Evolutionary conservation across 2,113 vertebrate species (phyloP).

Genomic region (Dicentrarchus labrax): DNA sequence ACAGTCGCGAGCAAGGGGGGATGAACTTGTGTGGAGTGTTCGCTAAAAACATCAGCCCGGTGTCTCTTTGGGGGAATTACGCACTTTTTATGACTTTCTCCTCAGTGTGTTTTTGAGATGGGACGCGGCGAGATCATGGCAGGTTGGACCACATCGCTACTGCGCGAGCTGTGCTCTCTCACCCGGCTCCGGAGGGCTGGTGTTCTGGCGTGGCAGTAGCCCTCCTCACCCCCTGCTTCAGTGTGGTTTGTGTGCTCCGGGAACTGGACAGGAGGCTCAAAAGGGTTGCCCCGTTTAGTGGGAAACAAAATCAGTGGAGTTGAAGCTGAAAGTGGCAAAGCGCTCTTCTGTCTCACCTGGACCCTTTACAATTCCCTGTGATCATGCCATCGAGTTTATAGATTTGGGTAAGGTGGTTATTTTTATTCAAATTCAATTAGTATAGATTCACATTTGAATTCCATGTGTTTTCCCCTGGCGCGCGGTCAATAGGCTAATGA

Average conservation of each 20-base stretch:
- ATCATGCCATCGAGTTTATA: conserved; percentile 74
- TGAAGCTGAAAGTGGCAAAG: conserved; percentile 66
- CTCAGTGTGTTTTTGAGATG: conserved; percentile 57
- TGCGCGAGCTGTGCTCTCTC: conserved; percentile 41
- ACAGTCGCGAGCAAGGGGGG: conserved; percentile 44
- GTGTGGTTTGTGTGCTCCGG: conserved; percentile 39
- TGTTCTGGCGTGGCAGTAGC: conserved; percentile 37
- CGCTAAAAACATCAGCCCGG: conserved; percentile 41
- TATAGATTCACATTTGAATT: conserved; percentile 32
- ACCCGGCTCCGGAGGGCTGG: conserved; percentile 45
- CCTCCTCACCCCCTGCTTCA: conserved; percentile 8
- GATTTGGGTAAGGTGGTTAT: conserved; percentile 78
- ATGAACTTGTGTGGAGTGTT: conserved; percentile 73
- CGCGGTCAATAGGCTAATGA: conserved; percentile 29
- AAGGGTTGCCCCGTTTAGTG: conserved; percentile 59
- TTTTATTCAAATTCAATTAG: conserved; percentile 35
- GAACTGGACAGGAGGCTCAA: conserved; percentile 62
- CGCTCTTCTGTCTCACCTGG: conserved; percentile 55
- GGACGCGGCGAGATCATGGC: conserved; percentile 51
- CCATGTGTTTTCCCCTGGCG: neutral
- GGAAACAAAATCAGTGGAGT: conserved; percentile 70
- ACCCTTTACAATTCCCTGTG: conserved; percentile 56
- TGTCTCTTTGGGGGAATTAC: conserved; percentile 70
- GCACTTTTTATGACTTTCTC: conserved; percentile 77
- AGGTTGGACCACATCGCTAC: conserved; percentile 50